Evolutionary conservation across 2,113 vertebrate species (phyloP).

Genomic region (Phalacrocorax brasilianus): DNA sequence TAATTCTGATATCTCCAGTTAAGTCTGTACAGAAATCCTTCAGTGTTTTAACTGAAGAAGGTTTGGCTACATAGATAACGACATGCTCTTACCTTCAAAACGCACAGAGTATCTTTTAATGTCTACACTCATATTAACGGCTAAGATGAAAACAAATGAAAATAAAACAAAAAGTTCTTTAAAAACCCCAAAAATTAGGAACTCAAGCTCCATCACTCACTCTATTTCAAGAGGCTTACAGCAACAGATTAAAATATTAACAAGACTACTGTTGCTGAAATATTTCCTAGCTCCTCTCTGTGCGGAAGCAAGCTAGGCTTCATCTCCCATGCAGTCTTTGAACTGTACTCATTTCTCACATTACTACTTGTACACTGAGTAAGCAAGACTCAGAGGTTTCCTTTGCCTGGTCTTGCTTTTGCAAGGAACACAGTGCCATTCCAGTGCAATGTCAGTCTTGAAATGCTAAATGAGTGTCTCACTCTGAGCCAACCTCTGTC

Average conservation of each 20-base stretch:
- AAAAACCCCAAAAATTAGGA: not conserved
- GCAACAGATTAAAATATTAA: not conserved
- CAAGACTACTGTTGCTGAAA: not conserved
- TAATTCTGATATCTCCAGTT: not conserved
- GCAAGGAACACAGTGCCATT: not conserved
- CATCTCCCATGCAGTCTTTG: not conserved
- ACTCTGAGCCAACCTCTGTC: not conserved
- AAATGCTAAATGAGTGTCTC: not conserved
- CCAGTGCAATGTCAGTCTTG: not conserved
- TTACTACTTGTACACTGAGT: not conserved
- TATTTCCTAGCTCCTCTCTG: not conserved
- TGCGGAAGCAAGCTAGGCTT: not conserved
- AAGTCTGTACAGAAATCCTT: not conserved
- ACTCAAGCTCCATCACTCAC: not conserved
- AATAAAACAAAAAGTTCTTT: not conserved
- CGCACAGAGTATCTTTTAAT: not conserved
- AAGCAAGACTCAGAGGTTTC: not conserved
- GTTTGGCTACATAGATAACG: not conserved
- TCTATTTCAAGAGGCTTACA: not conserved
- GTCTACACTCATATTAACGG: no score
- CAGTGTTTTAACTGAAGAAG: not conserved
- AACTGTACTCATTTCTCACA: not conserved
- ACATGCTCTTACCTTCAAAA: not conserved
- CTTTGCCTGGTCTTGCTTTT: not conserved
- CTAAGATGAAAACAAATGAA: not conserved